Evolutionary conservation across 1,140 invertebrate species (phyloP).

Genomic region (Mya arenaria): DNA sequence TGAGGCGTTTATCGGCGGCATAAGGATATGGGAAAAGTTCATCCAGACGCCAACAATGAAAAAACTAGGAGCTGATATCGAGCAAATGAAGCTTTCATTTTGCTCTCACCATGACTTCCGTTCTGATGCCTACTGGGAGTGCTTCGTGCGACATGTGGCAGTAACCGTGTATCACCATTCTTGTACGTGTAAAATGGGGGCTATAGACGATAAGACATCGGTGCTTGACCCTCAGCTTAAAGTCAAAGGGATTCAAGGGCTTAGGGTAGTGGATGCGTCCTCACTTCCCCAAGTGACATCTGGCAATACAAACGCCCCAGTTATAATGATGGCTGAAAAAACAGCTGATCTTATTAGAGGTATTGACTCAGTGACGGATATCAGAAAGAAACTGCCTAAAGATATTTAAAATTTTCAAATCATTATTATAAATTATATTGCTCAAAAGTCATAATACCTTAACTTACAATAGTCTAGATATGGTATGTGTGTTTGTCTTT

Average conservation of each 20-base stretch:
- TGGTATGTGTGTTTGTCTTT: no score
- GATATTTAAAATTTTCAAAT: no score
- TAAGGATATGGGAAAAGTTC: conserved; percentile 28
- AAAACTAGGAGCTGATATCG: conserved; percentile 3
- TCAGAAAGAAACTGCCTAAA: not conserved
- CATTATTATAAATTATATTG: no score
- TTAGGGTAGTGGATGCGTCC: conserved; percentile 31
- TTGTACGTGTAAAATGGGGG: conserved; percentile 92
- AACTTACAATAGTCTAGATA: no score
- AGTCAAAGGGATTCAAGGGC: conserved; percentile 38
- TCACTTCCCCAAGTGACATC: conserved; percentile 15
- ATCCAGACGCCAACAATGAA: conserved; percentile 31
- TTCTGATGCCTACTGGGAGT: conserved; percentile 28
- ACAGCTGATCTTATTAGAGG: conserved; percentile 87
- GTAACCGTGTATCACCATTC: conserved; percentile 83
- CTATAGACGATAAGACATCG: not conserved
- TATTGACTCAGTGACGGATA: conserved; percentile 8
- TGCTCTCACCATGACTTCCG: conserved; percentile 26
- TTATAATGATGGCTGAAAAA: conserved; percentile 84
- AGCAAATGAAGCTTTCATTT: conserved; percentile 32
- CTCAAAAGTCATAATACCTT: no score
- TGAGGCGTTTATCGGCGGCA: conserved; percentile 32
- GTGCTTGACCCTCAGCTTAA: conserved; percentile 17
- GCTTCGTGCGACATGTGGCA: conserved; percentile 26
- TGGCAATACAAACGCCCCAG: conserved; percentile 30